phyloP scores from a whole-genome alignment of 2,888 invertebrate genomes.

The Aphodius granarius region DNA sequence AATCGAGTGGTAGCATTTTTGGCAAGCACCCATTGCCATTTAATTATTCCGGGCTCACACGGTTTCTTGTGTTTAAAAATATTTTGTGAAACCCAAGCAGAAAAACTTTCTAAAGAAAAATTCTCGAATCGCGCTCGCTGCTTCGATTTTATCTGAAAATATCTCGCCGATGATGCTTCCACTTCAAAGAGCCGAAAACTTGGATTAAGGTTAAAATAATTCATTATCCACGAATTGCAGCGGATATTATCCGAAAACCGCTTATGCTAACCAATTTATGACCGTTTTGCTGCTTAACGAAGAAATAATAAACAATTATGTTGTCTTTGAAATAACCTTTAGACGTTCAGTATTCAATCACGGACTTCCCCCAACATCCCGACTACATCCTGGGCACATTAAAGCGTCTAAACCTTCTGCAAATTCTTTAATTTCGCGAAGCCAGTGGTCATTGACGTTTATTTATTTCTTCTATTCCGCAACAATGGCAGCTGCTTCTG shows the following conservation, averaged over 20 bases:
- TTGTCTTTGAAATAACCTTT: background rate
- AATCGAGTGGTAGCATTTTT: background rate
- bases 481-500: too few relatives aligned
- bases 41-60: conserved; percentile 4
- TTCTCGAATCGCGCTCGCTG: background rate
- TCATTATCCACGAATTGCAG: background rate
- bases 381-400: too few relatives aligned
- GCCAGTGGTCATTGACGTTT: too few relatives aligned
- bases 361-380: too few relatives aligned
- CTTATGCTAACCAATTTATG: background rate
- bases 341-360: too few relatives aligned
- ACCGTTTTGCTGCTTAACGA: background rate
- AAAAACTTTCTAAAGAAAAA: background rate
- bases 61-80: conserved; percentile 4
- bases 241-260: background rate
- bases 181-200: conserved; percentile 1
- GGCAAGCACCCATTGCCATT: background rate
- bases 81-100: background rate
- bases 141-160: background rate
- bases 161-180: background rate
- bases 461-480: too few relatives aligned
- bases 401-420: too few relatives aligned
- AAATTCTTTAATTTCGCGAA: too few relatives aligned
- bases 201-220: conserved; percentile 9
- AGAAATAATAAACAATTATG: background rate